Evolutionary conservation across 2,888 invertebrate species (phyloP).

Genomic region (Ceratothoa steindachneri): DNA sequence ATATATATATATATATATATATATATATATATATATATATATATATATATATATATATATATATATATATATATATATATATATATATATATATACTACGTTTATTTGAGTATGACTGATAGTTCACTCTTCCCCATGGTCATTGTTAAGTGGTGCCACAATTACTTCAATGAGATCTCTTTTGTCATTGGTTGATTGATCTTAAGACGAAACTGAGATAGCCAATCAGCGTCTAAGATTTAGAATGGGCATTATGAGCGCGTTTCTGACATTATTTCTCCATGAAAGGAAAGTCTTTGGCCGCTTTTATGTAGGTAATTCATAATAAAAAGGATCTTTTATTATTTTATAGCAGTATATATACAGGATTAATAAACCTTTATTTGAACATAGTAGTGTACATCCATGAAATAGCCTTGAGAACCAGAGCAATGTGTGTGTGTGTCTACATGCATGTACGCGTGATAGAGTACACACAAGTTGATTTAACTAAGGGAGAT

Average conservation of each 20-base stretch:
- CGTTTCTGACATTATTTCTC: conserved; percentile 1
- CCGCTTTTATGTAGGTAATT: conserved; percentile 4
- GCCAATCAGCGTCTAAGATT: neutral
- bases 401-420: no score
- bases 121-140: neutral
- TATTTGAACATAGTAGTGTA: no score
- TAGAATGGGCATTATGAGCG: neutral
- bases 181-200: conserved; percentile 10
- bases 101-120: neutral
- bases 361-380: no score
- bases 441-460: no score
- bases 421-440: no score
- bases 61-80: neutral
- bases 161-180: conserved; percentile 7
- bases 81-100: neutral
- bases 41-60: neutral
- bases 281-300: neutral
- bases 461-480: no score
- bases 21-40: no score
- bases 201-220: conserved; percentile 1
- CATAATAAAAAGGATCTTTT: neutral
- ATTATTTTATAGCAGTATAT: neutral
- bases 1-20: no score
- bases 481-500: no score
- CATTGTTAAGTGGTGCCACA: conserved; percentile 2